Conservation (phyloP, 2,797 vertebrate species). For the Periophthalmus magnuspinnatus region DNA sequence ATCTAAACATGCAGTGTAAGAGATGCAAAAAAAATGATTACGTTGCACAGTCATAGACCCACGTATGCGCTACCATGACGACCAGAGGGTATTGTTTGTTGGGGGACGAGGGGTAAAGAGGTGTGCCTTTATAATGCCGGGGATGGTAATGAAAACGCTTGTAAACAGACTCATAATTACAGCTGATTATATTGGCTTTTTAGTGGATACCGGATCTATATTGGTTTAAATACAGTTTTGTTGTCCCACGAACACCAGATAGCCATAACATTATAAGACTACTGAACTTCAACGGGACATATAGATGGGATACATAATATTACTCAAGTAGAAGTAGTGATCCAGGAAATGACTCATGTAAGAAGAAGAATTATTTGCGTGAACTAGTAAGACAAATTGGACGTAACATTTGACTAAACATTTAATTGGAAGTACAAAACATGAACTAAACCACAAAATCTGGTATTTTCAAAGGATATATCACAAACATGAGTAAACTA, state of each 20-base stretch:
- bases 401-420: too few species aligned
- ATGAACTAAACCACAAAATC: too few species aligned
- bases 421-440: too few species aligned
- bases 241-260: conserved; percentile 19
- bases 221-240: conserved; percentile 42
- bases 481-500: too few species aligned
- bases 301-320: background rate
- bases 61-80: conserved; percentile 33
- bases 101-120: conserved; percentile 71
- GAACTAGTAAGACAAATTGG: too few species aligned
- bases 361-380: too few species aligned
- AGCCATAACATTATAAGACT: conserved; percentile 7
- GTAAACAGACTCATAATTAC: conserved; percentile 49
- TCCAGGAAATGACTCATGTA: too few species aligned
- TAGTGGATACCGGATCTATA: conserved; percentile 2
- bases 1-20: conserved; percentile 41
- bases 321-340: background rate
- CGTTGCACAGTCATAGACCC: conserved; percentile 48
- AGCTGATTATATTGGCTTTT: conserved; percentile 45
- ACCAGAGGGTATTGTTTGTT: conserved; percentile 44
- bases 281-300: background rate
- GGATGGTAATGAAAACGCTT: conserved; percentile 75
- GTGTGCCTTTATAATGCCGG: conserved; percentile 88
- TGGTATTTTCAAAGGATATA: too few species aligned
- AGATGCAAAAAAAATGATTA: conserved; percentile 19